These are phyloP conservation scores for Thamnophis sirtalis DNA, from an alignment of 2,113 vertebrate species.

Conservation along the genomic window DNA sequence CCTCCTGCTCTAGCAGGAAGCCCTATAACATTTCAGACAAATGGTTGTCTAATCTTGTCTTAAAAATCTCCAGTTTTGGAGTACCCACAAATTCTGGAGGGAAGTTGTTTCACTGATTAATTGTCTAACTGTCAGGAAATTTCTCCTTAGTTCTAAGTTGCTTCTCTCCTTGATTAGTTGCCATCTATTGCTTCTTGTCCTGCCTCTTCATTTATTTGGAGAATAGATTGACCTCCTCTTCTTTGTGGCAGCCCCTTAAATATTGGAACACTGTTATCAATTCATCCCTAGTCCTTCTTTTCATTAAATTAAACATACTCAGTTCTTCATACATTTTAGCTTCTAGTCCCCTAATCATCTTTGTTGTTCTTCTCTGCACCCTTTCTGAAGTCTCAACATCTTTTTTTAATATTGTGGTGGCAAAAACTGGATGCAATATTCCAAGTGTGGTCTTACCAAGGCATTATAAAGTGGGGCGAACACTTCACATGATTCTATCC, in stretches of 20 bases:
- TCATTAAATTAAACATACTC: neutral
- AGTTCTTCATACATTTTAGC: neutral
- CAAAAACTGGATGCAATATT: neutral
- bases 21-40: neutral
- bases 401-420: neutral
- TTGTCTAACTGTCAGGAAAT: neutral
- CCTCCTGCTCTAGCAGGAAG: neutral
- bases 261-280: neutral
- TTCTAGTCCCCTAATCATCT: neutral
- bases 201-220: neutral
- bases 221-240: neutral
- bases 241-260: no score
- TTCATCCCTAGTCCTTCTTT: neutral
- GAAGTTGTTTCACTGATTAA: neutral
- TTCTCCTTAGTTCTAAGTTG: neutral
- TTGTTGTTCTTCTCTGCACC: neutral
- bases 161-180: neutral
- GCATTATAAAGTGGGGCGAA: neutral
- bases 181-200: neutral
- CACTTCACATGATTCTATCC: neutral
- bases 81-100: neutral
- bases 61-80: neutral
- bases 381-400: neutral
- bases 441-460: neutral
- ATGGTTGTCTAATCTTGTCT: neutral